Evolutionary conservation across 2,888 invertebrate species (phyloP).

Genomic region (Norana najaformis): DNA sequence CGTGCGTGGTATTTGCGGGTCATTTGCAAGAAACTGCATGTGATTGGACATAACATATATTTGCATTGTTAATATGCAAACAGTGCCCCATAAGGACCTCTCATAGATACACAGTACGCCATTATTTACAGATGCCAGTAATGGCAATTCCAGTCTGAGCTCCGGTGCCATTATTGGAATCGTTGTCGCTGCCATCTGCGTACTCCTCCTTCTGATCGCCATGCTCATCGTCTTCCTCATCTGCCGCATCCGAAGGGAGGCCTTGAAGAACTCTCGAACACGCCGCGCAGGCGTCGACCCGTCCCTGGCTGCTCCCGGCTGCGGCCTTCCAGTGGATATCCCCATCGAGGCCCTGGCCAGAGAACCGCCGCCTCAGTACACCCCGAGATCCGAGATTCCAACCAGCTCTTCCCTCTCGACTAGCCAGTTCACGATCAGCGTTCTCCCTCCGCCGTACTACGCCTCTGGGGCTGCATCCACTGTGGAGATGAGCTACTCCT

Average conservation of each 20-base stretch:
- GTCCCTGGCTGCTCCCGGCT: background rate
- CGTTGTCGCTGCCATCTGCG: slow-evolving; percentile 6
- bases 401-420: background rate
- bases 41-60: too few species aligned
- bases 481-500: background rate
- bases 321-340: slow-evolving; percentile 22
- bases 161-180: background rate
- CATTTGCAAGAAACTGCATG: too few species aligned
- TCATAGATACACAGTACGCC: background rate
- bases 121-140: background rate
- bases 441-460: slow-evolving; percentile 28
- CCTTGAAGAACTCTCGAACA: background rate
- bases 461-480: background rate
- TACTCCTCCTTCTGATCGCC: background rate
- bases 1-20: too few species aligned
- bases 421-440: background rate
- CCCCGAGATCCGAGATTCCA: background rate
- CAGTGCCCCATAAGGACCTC: too few species aligned
- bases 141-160: background rate
- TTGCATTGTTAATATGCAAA: too few species aligned
- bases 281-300: background rate
- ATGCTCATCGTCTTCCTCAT: slow-evolving; percentile 15
- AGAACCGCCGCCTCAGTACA: slow-evolving; percentile 29
- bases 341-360: slow-evolving; percentile 22
- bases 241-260: slow-evolving; percentile 24